Evolutionary conservation across 2,888 invertebrate species (phyloP).

Genomic region (Tortrix viridana): DNA sequence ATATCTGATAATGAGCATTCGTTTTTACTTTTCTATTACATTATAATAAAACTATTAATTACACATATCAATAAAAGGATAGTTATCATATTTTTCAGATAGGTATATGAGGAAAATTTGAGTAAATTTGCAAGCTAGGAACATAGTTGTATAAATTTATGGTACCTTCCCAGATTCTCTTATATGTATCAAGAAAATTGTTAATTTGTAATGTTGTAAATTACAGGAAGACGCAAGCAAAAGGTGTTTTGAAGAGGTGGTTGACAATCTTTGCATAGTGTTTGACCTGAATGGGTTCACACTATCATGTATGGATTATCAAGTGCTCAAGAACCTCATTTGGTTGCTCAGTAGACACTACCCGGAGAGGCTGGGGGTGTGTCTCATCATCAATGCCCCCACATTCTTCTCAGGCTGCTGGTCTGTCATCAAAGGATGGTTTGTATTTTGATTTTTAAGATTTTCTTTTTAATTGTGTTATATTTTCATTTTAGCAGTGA

Average conservation of each 20-base stretch:
- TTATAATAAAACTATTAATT: no score
- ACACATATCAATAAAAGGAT: no score
- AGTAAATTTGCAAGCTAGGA: no score
- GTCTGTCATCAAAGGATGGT: slow-evolving; percentile 90
- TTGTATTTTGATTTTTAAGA: slow-evolving; percentile 48
- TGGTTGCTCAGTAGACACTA: slow-evolving; percentile 91
- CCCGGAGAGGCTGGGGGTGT: slow-evolving; percentile 90
- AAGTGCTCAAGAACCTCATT: slow-evolving; percentile 90
- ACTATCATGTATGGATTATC: slow-evolving; percentile 91
- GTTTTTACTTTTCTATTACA: no score
- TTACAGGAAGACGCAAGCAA: slow-evolving; percentile 89
- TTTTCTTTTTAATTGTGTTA: no score
- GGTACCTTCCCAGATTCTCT: background rate
- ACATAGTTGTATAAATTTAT: no score
- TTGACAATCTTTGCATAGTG: slow-evolving; percentile 91
- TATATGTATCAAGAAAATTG: background rate
- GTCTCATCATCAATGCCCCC: slow-evolving; percentile 90
- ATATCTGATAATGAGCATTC: no score
- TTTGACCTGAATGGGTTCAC: slow-evolving; percentile 91
- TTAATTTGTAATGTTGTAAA: background rate
- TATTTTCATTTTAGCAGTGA: no score
- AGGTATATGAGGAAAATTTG: no score
- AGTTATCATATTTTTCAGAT: no score
- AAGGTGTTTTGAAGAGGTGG: slow-evolving; percentile 90
- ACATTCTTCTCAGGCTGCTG: slow-evolving; percentile 90